Percentiles rank a stretch among this genome's conserved stretches.
Conservation (phyloP, 2,888 invertebrate species). For the Strigamia transsilvanica region DNA sequence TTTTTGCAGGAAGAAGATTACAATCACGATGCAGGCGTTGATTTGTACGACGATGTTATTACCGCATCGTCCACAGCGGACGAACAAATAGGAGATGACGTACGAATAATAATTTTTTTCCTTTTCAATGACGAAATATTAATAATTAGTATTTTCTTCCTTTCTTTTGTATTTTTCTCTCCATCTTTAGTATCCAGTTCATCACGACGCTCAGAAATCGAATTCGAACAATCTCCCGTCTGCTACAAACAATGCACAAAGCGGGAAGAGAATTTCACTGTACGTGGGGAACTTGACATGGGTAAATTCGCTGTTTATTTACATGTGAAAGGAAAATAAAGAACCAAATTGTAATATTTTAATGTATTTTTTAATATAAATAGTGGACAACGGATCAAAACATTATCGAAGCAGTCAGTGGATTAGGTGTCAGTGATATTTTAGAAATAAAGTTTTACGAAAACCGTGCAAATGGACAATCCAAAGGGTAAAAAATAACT, state of each 20-base stretch:
- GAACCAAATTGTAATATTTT: too few relatives aligned
- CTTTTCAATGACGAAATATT: not conserved
- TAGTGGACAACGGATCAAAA: conserved; percentile 99
- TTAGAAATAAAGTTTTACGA: conserved; percentile 99
- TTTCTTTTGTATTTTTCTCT: not conserved
- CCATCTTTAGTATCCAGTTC: conserved; percentile 12
- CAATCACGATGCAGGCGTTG: conserved; percentile 86
- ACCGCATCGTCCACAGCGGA: conserved; percentile 73
- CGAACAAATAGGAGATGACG: conserved; percentile 53
- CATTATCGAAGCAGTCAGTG: conserved; percentile 86
- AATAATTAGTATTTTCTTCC: not conserved
- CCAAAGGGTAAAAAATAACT: conserved; percentile 81
- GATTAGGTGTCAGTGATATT: conserved; percentile 90
- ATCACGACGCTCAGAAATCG: conserved; percentile 24
- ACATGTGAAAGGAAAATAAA: not conserved
- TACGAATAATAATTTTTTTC: not conserved
- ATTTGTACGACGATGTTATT: conserved; percentile 95
- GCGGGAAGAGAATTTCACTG: conserved; percentile 82
- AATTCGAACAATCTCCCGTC: not conserved
- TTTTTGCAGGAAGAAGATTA: conserved; percentile 65
- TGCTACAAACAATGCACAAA: conserved; percentile 71
- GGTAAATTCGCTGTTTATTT: conserved; percentile 71
- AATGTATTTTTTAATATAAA: conserved; percentile 43
- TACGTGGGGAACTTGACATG: conserved; percentile 99
- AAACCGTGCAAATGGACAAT: conserved; percentile 97